phyloP scores from a whole-genome alignment of 2,888 invertebrate species.

The Nephrotoma appendiculata region DNA sequence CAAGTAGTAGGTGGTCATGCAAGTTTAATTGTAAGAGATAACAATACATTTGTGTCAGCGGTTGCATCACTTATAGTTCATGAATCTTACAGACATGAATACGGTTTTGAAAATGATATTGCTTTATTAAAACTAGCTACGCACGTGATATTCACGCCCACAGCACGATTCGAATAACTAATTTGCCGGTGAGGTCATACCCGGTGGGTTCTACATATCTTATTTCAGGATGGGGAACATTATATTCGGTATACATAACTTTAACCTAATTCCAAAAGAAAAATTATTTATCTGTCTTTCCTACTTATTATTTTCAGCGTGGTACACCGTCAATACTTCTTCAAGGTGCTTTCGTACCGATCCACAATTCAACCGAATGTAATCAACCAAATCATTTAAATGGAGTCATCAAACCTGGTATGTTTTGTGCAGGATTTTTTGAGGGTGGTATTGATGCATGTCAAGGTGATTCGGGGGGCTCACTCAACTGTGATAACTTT shows the following conservation, averaged over 20 bases:
- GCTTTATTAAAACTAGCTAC: not conserved
- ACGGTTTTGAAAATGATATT: not conserved
- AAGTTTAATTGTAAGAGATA: not conserved
- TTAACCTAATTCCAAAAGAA: too few species aligned
- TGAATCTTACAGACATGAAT: not conserved
- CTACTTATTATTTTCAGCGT: not conserved
- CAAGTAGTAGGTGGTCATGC: not conserved
- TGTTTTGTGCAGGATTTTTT: conserved; percentile 9
- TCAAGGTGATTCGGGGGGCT: conserved; percentile 8
- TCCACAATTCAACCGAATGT: not conserved
- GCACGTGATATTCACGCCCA: not conserved
- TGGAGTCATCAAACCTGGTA: not conserved
- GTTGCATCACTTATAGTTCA: not conserved
- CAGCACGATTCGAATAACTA: not conserved
- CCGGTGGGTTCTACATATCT: not conserved
- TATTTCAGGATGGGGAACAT: conserved; percentile 6
- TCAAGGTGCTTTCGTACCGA: not conserved
- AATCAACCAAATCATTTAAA: not conserved
- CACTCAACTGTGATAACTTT: not conserved
- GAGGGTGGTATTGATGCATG: conserved; percentile 6
- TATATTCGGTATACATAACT: too few species aligned
- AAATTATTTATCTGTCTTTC: too few species aligned
- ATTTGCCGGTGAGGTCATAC: not conserved
- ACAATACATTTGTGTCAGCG: not conserved
- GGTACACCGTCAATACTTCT: not conserved